Conservation (phyloP, 2,888 invertebrate genomes). For the Drosophila ustulata region DNA sequence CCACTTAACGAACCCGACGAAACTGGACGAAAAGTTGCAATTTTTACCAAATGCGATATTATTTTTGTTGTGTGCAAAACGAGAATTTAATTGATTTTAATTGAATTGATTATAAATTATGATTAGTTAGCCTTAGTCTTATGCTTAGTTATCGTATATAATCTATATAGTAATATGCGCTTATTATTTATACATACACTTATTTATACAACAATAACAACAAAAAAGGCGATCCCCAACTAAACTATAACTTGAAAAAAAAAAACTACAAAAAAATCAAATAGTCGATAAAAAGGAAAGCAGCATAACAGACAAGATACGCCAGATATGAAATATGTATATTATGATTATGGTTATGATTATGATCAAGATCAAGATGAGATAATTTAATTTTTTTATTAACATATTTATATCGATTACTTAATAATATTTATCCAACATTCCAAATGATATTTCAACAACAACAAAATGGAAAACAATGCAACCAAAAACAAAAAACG, state of each 20-base stretch:
- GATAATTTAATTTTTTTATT: constrained; percentile 78
- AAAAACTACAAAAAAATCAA: constrained; percentile 10
- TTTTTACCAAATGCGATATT: constrained; percentile 72
- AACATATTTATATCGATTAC: constrained; percentile 79
- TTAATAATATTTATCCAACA: constrained; percentile 79
- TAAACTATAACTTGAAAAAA: constrained; percentile 26
- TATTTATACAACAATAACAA: constrained; percentile 30
- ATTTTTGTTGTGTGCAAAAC: constrained; percentile 63
- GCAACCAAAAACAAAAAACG: constrained; percentile 43
- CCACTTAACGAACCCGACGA: constrained; percentile 39
- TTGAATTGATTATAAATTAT: constrained; percentile 60
- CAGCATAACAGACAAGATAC: constrained; percentile 41
- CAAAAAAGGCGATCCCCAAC: constrained; percentile 22
- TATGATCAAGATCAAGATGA: constrained; percentile 39
- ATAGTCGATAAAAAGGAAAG: neutral
- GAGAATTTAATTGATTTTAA: constrained; percentile 63
- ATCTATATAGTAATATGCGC: constrained; percentile 59
- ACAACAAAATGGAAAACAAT: constrained; percentile 52
- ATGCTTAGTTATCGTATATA: constrained; percentile 62
- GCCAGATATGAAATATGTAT: constrained; percentile 39
- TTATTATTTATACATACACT: constrained; percentile 51
- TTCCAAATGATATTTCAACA: constrained; percentile 77
- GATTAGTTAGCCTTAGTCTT: constrained; percentile 59
- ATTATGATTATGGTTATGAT: constrained; percentile 50
- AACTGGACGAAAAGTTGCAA: constrained; percentile 45